Evolutionary conservation across 2,888 invertebrate species (phyloP).

Genomic region (Dysmachus trigonus): DNA sequence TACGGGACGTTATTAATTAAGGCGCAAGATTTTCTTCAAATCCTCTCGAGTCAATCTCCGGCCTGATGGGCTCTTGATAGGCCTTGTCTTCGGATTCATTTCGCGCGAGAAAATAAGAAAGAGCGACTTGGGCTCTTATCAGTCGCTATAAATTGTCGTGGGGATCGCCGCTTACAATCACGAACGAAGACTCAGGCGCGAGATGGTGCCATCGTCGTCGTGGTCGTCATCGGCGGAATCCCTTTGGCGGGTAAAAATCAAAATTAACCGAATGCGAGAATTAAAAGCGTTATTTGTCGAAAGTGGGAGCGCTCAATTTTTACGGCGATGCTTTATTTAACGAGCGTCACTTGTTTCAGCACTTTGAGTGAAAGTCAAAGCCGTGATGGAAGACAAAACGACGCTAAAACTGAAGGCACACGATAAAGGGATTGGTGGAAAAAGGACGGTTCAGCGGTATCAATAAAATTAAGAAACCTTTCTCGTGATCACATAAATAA

Average conservation of each 20-base stretch:
- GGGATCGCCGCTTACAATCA: background rate
- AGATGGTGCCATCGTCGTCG: background rate
- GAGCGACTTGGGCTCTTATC: background rate
- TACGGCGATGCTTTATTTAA: background rate
- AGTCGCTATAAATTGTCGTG: background rate
- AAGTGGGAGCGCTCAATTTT: background rate
- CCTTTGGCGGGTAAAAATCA: background rate
- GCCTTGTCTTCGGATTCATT: background rate
- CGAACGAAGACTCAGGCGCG: background rate
- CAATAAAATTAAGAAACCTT: background rate
- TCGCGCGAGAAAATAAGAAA: background rate
- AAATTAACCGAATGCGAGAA: background rate
- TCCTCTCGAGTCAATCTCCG: conserved; percentile 6
- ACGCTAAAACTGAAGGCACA: background rate
- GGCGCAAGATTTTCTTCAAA: background rate
- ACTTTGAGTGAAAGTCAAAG: background rate
- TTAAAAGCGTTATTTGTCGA: background rate
- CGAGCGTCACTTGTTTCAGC: background rate
- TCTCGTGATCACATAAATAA: background rate
- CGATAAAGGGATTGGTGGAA: background rate
- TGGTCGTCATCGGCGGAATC: background rate
- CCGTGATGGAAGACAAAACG: background rate
- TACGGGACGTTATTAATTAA: background rate
- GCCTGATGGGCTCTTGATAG: conserved; percentile 8
- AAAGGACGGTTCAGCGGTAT: background rate